Evolutionary conservation across 2,797 vertebrate genomes (phyloP), one percentile per base, ranked within the genome.

Genomic region (Aulostomus chinensis): DNA sequence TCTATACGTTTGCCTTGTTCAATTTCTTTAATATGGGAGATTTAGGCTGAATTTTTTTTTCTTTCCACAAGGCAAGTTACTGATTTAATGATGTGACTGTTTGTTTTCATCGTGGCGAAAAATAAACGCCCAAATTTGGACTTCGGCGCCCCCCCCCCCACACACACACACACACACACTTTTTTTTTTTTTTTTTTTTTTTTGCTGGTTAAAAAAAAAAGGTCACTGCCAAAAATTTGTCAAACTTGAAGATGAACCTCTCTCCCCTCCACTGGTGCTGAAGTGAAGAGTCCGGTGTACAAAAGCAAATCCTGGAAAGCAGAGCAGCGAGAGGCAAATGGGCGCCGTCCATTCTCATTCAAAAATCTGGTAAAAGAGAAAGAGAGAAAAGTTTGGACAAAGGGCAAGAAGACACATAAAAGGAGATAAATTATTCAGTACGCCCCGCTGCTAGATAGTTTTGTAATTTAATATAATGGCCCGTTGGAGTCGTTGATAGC

Each of bases 211-310:
- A 8, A 32, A 28, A 22, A 22, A 49, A 65, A 67, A 81, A 45
- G 57, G 72, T 76, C 45, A 61, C 49, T 64, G 75, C 60, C 78
- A 57, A 58, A 67, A 33, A 40, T 62, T 71, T 68, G 80, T 74
- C 79, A 93, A 92, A 92, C 92, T 93, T 94, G 92, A 92, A 90
- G 90, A 90, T 94, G 93, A 94, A 94, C 93, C 94, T 94, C 89
- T 89, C 76, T 68, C 63, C 72, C 78, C 82, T 89, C 83, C 81
- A 86, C 90, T 92, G 90, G 92, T 77, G 80, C 85, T 74, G 87
- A 88, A 88, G 83, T 46, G 66, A 87, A 86, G 91, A 88, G 86
- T 88, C 80, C 78, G 73, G 73, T 63, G 83, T 81, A 93, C 90
- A 92, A 92, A 86, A 86, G 90, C 89, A 89, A 91, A 90, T 89